Percentiles rank a stretch among this genome's conserved stretches.
Conservation (phyloP, 2,113 vertebrate species). For the Sakesphorus luctuosus region DNA sequence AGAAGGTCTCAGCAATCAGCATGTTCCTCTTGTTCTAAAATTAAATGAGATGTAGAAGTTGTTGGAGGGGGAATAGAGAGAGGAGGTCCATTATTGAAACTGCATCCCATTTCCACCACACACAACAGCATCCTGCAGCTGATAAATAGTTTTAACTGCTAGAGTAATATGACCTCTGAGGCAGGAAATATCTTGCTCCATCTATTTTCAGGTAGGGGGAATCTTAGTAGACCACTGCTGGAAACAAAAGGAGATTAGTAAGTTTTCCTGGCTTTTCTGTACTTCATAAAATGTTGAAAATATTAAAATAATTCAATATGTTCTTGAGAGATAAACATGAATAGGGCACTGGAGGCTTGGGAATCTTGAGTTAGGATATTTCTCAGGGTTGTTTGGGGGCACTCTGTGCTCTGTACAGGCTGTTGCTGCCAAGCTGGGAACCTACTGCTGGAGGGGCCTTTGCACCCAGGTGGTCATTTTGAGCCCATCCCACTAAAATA, state of each 20-base stretch:
- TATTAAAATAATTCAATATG: neutral
- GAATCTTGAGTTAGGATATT: neutral
- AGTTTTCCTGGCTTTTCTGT: neutral
- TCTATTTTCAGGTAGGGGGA: neutral
- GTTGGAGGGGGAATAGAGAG: neutral
- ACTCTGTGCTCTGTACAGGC: neutral
- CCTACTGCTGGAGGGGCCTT: neutral
- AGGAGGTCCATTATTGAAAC: neutral
- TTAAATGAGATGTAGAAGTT: neutral
- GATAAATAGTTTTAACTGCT: neutral
- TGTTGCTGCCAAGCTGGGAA: neutral
- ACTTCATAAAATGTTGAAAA: neutral
- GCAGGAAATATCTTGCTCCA: neutral
- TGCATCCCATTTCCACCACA: neutral
- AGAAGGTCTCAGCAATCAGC: neutral
- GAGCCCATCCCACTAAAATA: neutral
- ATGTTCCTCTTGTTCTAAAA: conserved; percentile 11
- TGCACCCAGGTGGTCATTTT: neutral
- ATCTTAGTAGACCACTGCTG: neutral
- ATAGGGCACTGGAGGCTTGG: neutral
- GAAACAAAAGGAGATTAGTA: neutral
- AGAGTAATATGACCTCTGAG: conserved; percentile 23
- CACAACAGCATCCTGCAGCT: neutral
- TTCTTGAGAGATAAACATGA: neutral
- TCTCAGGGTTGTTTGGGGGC: neutral